Percentiles rank a stretch among this genome's conserved stretches.
Conservation (phyloP, 2,113 vertebrate species). For the Gracilinanus agilis region DNA sequence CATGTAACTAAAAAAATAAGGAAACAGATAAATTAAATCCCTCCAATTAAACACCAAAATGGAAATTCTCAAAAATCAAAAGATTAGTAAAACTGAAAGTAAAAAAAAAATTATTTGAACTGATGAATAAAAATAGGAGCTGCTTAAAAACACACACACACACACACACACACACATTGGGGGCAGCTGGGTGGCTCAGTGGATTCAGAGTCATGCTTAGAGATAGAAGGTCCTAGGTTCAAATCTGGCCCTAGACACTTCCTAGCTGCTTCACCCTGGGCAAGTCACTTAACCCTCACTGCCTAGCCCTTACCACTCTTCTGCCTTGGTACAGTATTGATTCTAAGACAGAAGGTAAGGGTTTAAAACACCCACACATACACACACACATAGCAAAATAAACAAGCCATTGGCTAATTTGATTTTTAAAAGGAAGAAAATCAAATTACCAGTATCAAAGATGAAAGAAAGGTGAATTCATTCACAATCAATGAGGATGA, state of each 20-base stretch:
- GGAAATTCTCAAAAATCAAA: background rate
- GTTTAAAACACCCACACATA: too few species aligned
- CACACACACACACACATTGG: too few species aligned
- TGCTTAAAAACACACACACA: background rate
- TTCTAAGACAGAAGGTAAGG: too few species aligned
- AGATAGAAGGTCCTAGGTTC: too few species aligned
- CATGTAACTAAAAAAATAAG: background rate
- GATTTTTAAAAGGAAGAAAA: background rate
- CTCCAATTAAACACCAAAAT: background rate
- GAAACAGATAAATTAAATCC: background rate
- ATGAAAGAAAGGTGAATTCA: background rate
- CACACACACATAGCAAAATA: background rate
- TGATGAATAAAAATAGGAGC: background rate
- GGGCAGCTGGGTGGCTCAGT: too few species aligned
- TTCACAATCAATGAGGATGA: background rate
- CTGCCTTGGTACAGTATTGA: too few species aligned
- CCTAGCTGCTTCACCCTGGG: too few species aligned
- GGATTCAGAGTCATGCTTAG: too few species aligned
- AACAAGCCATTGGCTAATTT: background rate
- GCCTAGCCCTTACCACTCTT: too few species aligned
- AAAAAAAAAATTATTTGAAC: background rate
- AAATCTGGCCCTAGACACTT: too few species aligned
- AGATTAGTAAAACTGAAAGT: background rate
- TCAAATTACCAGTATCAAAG: background rate
- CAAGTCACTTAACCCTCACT: too few species aligned